Evolutionary conservation across 1,140 invertebrate genomes (phyloP).

Genomic region (Augochlora pura): DNA sequence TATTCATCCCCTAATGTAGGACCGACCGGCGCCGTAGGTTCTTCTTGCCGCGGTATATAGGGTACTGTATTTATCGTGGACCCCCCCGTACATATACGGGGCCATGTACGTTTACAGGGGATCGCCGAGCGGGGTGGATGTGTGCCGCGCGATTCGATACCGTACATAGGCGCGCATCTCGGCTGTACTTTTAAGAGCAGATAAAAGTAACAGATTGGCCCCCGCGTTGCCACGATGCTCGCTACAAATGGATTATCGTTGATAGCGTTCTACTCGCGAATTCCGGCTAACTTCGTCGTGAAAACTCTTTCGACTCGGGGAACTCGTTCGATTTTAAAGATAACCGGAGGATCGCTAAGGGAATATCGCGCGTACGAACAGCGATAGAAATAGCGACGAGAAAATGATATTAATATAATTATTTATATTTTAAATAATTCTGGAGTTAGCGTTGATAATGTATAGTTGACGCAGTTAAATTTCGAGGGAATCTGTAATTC

Average conservation of each 20-base stretch:
- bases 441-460: too few species aligned
- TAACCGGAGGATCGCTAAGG: too few species aligned
- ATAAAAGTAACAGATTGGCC: not conserved
- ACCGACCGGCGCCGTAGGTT: slow-evolving; percentile 46
- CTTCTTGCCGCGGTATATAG: slow-evolving; percentile 54
- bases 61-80: slow-evolving; percentile 51
- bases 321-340: too few species aligned
- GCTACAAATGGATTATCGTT: not conserved
- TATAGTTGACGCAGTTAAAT: too few species aligned
- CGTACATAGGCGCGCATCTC: not conserved
- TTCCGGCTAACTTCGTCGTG: not conserved
- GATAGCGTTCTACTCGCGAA: not conserved
- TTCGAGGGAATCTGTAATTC: not conserved
- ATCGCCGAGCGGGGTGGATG: not conserved
- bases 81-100: slow-evolving; percentile 17
- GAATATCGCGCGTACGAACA: too few species aligned
- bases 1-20: slow-evolving; percentile 71
- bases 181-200: not conserved
- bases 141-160: not conserved
- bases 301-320: not conserved
- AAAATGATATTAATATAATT: too few species aligned
- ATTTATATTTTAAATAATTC: too few species aligned
- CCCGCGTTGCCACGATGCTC: not conserved
- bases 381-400: too few species aligned
- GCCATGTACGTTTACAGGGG: not conserved